Evolutionary conservation across 2,888 invertebrate genomes (phyloP), one percentile per base, ranked within the genome.

Genomic region (Stenodera caucasica): DNA sequence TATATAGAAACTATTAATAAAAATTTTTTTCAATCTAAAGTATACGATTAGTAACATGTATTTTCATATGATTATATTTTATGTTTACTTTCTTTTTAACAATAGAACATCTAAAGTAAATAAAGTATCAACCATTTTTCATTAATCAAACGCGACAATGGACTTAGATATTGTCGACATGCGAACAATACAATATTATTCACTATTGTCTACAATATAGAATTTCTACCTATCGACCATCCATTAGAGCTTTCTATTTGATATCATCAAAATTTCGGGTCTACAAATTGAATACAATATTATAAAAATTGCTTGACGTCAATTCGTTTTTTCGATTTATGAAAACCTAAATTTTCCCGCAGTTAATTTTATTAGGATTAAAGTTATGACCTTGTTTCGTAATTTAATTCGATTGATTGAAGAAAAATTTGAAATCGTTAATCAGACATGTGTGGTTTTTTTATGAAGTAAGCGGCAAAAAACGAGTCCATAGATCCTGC

Each of bases 401-500:
- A 4, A 26, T 26, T 5, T 26, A 26, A 26, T 26, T 26, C 5
- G 5, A 26, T 26, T 26, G 3, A 26, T 26, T 5, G 26, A 26
- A 26, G 5, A 26, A 4, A 26, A 26, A 26, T 5, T 2, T 4
- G 5, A 26, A 26, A 26, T 26, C 26, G 5, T 26, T 26, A 26
- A 35, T 12, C 6, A 35, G 35, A n/a, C 35, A 35, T 14, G 35
- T 35, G 35, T n/a, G n/a, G 35, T n/a, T 40, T 15, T 18, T 40
- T 9, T 40, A 18, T 21, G 18, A 40, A 12, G 2, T 18, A 9
- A 40, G 11, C 11, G 15, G 21, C 40, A 21, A 40, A 21, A 6
- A 15, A 37, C 11, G n/a, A 33, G 11, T 3, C 21, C 11, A 9
- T 40, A 58, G 60, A 60, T 57, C 56, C 66, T 66, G 66, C 64